Conservation (phyloP, 1,140 invertebrate genomes). For the Asbolus verrucosus region DNA sequence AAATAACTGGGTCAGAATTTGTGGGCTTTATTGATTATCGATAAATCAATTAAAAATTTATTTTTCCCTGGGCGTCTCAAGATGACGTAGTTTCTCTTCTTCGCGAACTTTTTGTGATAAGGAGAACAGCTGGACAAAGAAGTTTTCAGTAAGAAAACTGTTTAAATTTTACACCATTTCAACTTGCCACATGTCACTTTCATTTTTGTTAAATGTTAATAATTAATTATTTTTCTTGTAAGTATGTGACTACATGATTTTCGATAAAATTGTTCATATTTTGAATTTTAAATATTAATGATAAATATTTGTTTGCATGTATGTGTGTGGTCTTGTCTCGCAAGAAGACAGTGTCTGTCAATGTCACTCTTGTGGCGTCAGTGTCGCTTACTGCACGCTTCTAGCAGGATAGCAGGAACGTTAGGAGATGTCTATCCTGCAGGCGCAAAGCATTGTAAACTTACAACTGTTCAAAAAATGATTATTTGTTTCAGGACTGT, state of each 20-base stretch:
- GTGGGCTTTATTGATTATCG: too few species aligned
- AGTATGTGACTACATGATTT: too few species aligned
- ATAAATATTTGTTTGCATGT: too few species aligned
- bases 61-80: not conserved
- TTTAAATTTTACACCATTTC: conserved; percentile 19
- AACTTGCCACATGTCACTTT: too few species aligned
- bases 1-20: too few species aligned
- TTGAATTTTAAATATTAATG: too few species aligned
- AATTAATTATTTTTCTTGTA: too few species aligned
- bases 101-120: not conserved
- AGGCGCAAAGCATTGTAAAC: conserved; percentile 12
- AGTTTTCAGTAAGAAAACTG: not conserved
- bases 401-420: conserved; percentile 19
- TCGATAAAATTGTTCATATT: too few species aligned
- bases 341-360: conserved; percentile 28
- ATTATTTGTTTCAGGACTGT: conserved; percentile 29
- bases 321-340: not conserved
- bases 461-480: not conserved
- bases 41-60: too few species aligned
- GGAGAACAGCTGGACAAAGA: not conserved
- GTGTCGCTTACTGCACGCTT: conserved; percentile 34
- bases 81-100: conserved; percentile 26
- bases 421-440: conserved; percentile 13
- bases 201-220: too few species aligned
- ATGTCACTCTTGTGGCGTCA: conserved; percentile 42